Evolutionary conservation across 2,113 vertebrate species (phyloP).

Genomic region (Morone saxatilis): DNA sequence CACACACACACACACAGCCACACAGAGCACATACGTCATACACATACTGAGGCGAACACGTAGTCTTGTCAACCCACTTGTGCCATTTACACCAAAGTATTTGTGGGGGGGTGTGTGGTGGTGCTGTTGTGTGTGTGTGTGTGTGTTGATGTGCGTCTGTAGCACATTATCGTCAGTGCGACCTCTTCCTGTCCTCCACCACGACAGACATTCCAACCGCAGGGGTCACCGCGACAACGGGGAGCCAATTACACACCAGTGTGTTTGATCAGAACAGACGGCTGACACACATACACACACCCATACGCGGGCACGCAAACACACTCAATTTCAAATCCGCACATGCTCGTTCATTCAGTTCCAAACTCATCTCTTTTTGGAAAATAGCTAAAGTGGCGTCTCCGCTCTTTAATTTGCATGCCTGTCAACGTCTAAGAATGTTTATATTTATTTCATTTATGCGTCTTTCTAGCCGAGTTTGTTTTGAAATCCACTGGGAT

Average conservation of each 20-base stretch:
- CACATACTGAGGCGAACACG: constrained; percentile 39
- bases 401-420: constrained; percentile 78
- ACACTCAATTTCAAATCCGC: constrained; percentile 40
- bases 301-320: neutral
- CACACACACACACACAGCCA: constrained; percentile 7
- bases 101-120: too few species aligned
- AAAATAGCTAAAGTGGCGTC: constrained; percentile 71
- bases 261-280: constrained; percentile 83
- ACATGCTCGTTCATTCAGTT: constrained; percentile 41
- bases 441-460: constrained; percentile 72
- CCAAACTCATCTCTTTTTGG: constrained; percentile 67
- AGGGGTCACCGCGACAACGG: constrained; percentile 77
- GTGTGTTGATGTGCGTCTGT: constrained; percentile 39
- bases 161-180: constrained; percentile 74
- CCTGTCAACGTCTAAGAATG: constrained; percentile 73
- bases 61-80: constrained; percentile 71
- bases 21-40: constrained; percentile 6
- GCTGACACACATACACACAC: constrained; percentile 46
- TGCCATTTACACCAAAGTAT: constrained; percentile 64
- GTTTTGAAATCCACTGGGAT: constrained; percentile 67
- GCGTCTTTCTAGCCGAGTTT: constrained; percentile 55
- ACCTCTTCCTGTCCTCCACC: constrained; percentile 80
- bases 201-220: constrained; percentile 78
- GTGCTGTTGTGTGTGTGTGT: constrained; percentile 32
- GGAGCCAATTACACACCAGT: constrained; percentile 85